Evolutionary conservation across 2,797 vertebrate species (phyloP), one percentile per base, ranked within the genome.

Genomic region (Nyctalus aviator): DNA sequence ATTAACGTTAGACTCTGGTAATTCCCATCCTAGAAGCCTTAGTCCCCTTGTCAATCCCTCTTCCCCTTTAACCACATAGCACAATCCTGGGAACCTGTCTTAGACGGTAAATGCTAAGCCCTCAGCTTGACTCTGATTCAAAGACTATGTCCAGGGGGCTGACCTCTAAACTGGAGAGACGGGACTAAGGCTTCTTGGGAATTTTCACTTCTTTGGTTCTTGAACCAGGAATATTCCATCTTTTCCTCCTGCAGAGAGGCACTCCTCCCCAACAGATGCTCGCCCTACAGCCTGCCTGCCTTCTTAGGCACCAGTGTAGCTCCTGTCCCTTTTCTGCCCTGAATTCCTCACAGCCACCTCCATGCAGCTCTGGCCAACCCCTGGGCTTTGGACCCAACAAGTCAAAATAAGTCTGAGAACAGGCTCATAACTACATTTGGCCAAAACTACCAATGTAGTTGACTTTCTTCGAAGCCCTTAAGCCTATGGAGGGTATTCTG

Each of bases 1-100:
- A 75, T 77, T 53, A 78, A 71, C 82, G 84, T 91, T 73, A 75
- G 82, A n/a, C 68, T 94, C 71, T 11, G 79, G 66, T 84, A 25
- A 77, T 84, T 78, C 72, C 88, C 85, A 59, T 75, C 86, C 79
- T 88, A 41, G 69, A 90, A 92, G 73, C 91, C 84, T 95, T 37
- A 35, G 87, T 83, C 66, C 25, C 53, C 75, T 83, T 73, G 20
- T 57, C 46, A 84, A 0, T 68, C 76, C 75, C 66, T 13, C 62
- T 84, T 82, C 59, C 64, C 82, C n/a, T 85, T 86, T 88, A 76
- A 87, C 66, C 81, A 94, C 48, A 81, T 64, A 79, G 81, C 85
- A 90, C 92, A 93, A 76, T 37, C 77, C 64, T 82, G 55, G 76
- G 73, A 77, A 92, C 17, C 57, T 57, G 41, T 81, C 81, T 87